These are phyloP conservation scores for Glossophaga mutica DNA, from an alignment of 2,797 vertebrate species.

Conservation along the genomic window DNA sequence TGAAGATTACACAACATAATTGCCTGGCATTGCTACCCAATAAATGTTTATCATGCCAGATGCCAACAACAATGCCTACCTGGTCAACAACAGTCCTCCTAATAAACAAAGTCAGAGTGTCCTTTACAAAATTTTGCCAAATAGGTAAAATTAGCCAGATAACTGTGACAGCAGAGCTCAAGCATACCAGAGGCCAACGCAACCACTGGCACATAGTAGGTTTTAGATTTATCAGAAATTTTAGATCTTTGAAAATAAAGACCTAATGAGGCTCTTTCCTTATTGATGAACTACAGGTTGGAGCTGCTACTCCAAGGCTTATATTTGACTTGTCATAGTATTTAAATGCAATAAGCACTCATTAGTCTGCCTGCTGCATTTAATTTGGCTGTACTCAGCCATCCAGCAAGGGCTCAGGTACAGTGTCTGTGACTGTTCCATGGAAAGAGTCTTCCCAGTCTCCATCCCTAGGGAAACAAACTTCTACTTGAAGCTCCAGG, in stretches of 20 bases:
- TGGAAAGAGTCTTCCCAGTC: background rate
- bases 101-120: background rate
- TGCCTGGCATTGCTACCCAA: background rate
- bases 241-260: background rate
- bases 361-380: constrained; percentile 31
- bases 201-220: background rate
- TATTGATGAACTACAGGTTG: background rate
- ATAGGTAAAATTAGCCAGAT: background rate
- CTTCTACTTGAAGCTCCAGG: constrained; percentile 65
- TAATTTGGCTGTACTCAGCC: constrained; percentile 58
- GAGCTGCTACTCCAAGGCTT: background rate
- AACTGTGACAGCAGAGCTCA: background rate
- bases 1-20: too few relatives aligned
- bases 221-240: background rate
- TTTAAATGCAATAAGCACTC: background rate
- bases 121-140: background rate
- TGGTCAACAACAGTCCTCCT: background rate
- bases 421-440: background rate
- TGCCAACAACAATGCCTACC: accelerated
- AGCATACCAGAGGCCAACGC: background rate
- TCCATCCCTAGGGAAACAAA: constrained; percentile 57
- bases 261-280: background rate
- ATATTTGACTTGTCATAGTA: background rate
- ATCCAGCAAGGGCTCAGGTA: background rate
- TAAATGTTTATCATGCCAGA: background rate